Evolutionary conservation across 2,113 vertebrate genomes (phyloP).

Genomic region (Pristiophorus japonicus): DNA sequence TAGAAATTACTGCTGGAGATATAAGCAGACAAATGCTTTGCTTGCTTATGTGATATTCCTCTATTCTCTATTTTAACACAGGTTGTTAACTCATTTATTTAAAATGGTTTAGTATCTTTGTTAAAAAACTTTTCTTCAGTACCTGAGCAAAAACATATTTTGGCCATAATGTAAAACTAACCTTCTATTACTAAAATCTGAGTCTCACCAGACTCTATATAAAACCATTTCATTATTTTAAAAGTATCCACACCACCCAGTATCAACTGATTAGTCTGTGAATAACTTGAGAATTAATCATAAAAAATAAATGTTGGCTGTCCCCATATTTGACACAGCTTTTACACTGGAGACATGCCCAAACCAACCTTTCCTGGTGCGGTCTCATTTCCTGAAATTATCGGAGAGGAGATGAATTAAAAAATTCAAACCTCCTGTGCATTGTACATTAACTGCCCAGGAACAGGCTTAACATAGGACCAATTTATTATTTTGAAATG

Average conservation of each 20-base stretch:
- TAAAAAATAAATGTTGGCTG: constrained; percentile 55
- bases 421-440: constrained; percentile 56
- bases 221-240: not conserved
- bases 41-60: not conserved
- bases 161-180: not conserved
- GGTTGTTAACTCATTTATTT: not conserved
- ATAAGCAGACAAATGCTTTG: not conserved
- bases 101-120: not conserved
- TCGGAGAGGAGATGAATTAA: constrained; percentile 57
- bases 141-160: not conserved
- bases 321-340: constrained; percentile 53
- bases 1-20: not conserved
- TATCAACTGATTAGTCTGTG: constrained; percentile 51
- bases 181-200: not conserved
- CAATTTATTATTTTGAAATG: constrained; percentile 54
- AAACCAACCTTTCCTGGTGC: constrained; percentile 48
- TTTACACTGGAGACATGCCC: constrained; percentile 54
- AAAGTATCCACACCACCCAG: not conserved
- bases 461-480: constrained; percentile 49
- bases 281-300: constrained; percentile 59
- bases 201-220: not conserved
- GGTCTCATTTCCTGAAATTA: constrained; percentile 57
- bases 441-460: constrained; percentile 57
- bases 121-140: not conserved
- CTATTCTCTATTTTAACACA: not conserved